phyloP scores from a whole-genome alignment of 2,888 invertebrate genomes.

The Tetragnatha montana region DNA sequence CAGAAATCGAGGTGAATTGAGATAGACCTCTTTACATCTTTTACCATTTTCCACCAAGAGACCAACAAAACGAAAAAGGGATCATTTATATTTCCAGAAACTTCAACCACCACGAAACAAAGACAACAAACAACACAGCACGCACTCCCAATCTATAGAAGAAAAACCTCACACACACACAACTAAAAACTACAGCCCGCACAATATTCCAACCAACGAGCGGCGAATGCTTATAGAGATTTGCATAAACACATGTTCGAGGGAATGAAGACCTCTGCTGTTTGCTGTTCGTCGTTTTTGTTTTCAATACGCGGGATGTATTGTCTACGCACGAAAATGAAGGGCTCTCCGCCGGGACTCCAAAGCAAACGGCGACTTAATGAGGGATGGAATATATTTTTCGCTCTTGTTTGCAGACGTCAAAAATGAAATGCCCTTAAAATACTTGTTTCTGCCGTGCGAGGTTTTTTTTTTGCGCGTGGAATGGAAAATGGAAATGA shows the following conservation, averaged over 20 bases:
- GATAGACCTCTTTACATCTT: background rate
- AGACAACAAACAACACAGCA: background rate
- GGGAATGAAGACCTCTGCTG: background rate
- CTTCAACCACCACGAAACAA: background rate
- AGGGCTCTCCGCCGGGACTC: background rate
- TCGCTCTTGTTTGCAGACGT: background rate
- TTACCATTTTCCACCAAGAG: background rate
- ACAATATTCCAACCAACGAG: background rate
- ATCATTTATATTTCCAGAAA: conserved; percentile 1
- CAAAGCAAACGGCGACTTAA: conserved; percentile 3
- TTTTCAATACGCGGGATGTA: conserved; percentile 2
- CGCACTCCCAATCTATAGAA: background rate
- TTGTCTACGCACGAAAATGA: conserved; percentile 12
- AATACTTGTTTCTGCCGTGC: conserved; percentile 6
- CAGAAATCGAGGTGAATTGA: background rate
- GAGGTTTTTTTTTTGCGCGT: conserved; percentile 6
- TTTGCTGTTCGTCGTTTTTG: background rate
- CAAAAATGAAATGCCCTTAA: background rate
- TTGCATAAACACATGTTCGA: conserved; percentile 25
- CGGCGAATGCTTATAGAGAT: background rate
- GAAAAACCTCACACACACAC: background rate
- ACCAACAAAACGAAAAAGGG: background rate
- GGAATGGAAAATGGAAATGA: conserved; percentile 33
- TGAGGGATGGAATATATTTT: conserved; percentile 17
- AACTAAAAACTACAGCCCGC: too few relatives aligned